These are phyloP conservation scores for Oxycera nigricornis DNA, from an alignment of 2,888 invertebrate species.

Conservation along the genomic window DNA sequence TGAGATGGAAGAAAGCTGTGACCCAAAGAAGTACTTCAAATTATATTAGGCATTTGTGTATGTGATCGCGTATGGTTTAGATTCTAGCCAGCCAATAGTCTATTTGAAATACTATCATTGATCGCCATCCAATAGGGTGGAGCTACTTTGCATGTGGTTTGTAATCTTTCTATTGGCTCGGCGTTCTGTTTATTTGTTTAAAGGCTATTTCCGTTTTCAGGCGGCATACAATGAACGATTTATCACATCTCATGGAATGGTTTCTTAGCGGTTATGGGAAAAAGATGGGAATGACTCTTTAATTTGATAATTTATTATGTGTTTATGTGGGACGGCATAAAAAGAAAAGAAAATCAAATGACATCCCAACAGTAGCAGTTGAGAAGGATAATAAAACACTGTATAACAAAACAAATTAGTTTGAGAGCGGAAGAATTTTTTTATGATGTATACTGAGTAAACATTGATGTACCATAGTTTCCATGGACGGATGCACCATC, in stretches of 20 bases:
- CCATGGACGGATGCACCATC: no score
- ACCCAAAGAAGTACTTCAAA: neutral
- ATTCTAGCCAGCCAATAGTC: slow-evolving; percentile 7
- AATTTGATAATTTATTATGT: slow-evolving; percentile 34
- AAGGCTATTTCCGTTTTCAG: slow-evolving; percentile 20
- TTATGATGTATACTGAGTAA: neutral
- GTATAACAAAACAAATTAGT: slow-evolving; percentile 2
- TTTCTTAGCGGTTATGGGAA: slow-evolving; percentile 30
- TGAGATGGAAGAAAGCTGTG: neutral
- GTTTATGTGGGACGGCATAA: slow-evolving; percentile 16
- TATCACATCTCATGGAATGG: slow-evolving; percentile 10
- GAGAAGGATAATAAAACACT: neutral
- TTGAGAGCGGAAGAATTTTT: slow-evolving; percentile 12
- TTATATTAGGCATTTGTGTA: neutral
- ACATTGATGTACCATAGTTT: no score
- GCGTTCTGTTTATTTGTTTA: slow-evolving; percentile 31
- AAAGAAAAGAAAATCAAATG: slow-evolving; percentile 14
- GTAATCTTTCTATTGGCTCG: slow-evolving; percentile 11
- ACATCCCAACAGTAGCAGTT: neutral
- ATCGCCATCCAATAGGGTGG: slow-evolving; percentile 25
- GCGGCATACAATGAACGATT: slow-evolving; percentile 16
- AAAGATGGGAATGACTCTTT: slow-evolving; percentile 6
- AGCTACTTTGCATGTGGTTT: slow-evolving; percentile 13
- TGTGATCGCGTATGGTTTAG: neutral
- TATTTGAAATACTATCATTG: neutral